These are phyloP conservation scores for Dysidea cf. avara DNA, from an alignment of 37 sponge, comb jelly and placozoan genomes.

Conservation along the genomic window DNA sequence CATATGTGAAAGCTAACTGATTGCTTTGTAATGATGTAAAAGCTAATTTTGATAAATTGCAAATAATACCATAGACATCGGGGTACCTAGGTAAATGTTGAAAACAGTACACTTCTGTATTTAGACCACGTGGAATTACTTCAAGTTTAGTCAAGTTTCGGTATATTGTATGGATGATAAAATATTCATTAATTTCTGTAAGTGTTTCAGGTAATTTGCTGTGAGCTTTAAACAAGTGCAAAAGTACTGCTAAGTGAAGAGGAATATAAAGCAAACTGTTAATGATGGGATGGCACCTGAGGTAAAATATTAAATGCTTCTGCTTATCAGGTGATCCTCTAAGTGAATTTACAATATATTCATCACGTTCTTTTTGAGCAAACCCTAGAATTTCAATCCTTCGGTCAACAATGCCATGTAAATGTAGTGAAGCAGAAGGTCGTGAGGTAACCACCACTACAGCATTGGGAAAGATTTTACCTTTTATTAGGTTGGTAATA, in stretches of 20 bases:
- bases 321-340: slow-evolving; percentile 7
- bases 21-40: too few species aligned
- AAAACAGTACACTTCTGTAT: too few species aligned
- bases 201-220: slow-evolving; percentile 31
- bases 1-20: too few species aligned
- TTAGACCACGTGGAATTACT: too few species aligned
- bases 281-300: slow-evolving; percentile 32
- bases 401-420: too few species aligned
- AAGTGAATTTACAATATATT: slow-evolving; percentile 22
- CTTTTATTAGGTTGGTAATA: slow-evolving; percentile 18
- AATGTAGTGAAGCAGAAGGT: too few species aligned
- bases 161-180: slow-evolving; percentile 23
- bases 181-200: slow-evolving; percentile 29
- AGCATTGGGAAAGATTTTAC: slow-evolving; percentile 7
- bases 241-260: slow-evolving; percentile 46
- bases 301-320: slow-evolving; percentile 10
- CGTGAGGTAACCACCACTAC: too few species aligned
- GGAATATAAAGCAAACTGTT: slow-evolving; percentile 46
- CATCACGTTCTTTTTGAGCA: slow-evolving; percentile 19
- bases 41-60: too few species aligned
- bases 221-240: too few species aligned
- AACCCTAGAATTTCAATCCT: slow-evolving; percentile 51
- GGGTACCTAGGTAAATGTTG: too few species aligned
- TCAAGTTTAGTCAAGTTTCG: too few species aligned
- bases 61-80: too few species aligned